Base-by-base conservation (phyloP, 2,888 invertebrate species). In the Elegia similella region DNA sequence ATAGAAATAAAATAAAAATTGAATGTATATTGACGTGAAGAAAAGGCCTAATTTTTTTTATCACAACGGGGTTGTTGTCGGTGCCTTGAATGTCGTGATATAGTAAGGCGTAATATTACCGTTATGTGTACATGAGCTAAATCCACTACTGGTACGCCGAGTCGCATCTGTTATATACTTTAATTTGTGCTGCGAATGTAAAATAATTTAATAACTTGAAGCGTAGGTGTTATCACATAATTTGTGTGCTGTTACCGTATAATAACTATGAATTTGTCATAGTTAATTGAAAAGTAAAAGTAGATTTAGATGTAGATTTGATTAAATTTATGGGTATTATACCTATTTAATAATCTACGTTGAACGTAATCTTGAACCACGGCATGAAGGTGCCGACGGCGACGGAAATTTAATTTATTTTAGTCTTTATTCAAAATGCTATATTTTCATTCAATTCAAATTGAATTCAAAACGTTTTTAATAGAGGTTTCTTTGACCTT, bases 211-310 rank as follows among this genome's bases (percentile, higher is more conserved):
- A 75, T 75, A 68, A 73, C 69, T 72, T 65, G 70, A 66, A 61
- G 65, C 65, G 66, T 68, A 65, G 62, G 69, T 72, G 74, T 77
- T 78, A 75, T 75, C 76, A 73, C 73, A 65, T 76, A 64, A 68
- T 76, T 73, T 69, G 58, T 68, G 67, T 69, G 67, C 72, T 42
- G 15, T 47, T 34, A 47, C 34, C n/a, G n/a, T 46, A 32, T 55
- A 46, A 16, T 47, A 23, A 55, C 38, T 47, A 30, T 48, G 23
- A 42, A 48, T 56, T 56, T 56, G 56, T 56, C 56, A 50, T 48
- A 30, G 48, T 30, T 48, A 56, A 56, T 56, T 56, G 56, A 56
- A 56, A 56, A 42, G 29, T 43, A 56, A 34, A 42, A 47, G 44
- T 55, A 38, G 38, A 10, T 42, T 15, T 42, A 12, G 38, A 42